These are phyloP conservation scores for Petrocephalus microphthalmus DNA, from an alignment of 2,113 vertebrate genomes.

Conservation along the genomic window DNA sequence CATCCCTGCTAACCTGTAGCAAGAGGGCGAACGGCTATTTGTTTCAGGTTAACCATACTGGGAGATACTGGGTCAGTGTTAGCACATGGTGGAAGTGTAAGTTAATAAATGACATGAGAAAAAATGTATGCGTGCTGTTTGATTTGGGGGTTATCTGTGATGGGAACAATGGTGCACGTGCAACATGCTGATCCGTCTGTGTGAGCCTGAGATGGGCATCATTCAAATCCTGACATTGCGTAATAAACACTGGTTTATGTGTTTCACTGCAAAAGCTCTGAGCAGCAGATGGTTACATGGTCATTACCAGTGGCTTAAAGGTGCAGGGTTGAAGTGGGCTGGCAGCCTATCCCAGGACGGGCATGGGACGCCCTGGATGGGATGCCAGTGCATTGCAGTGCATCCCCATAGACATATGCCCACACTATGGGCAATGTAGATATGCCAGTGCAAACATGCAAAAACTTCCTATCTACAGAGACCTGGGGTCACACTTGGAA, in stretches of 20 bases:
- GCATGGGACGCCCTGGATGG: neutral
- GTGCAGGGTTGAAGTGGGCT: neutral
- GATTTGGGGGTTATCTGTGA: constrained; percentile 58
- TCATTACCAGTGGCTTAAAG: neutral
- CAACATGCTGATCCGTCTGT: neutral
- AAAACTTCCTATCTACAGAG: neutral
- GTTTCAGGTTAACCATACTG: constrained; percentile 54
- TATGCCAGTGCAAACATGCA: neutral
- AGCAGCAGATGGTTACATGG: neutral
- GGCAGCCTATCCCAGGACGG: neutral
- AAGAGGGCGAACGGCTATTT: constrained; percentile 43
- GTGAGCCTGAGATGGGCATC: neutral
- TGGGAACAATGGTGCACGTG: constrained; percentile 58
- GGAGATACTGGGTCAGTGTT: constrained; percentile 49
- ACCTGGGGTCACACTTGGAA: neutral
- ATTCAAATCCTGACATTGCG: neutral
- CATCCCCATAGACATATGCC: neutral
- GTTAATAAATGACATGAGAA: constrained; percentile 68
- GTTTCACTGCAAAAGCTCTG: neutral
- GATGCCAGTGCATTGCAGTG: neutral
- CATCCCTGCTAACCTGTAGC: neutral
- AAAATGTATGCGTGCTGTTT: constrained; percentile 51
- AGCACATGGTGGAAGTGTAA: constrained; percentile 45
- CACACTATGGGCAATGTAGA: neutral
- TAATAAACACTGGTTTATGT: neutral